Percentiles rank a stretch among this genome's conserved stretches.
Conservation (phyloP, 2,797 vertebrate species). For the Halcyon badia region DNA sequence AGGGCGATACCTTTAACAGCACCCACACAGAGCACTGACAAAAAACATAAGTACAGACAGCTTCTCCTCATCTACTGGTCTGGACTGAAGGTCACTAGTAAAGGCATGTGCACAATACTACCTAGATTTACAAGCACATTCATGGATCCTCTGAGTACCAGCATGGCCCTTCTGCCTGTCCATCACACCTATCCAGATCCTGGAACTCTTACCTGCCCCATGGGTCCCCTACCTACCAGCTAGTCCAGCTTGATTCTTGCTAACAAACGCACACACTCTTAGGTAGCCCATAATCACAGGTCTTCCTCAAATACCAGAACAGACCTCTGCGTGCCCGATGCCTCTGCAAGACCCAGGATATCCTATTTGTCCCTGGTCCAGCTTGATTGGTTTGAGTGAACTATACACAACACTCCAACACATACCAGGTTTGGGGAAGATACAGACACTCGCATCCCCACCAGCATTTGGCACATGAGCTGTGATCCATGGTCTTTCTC, state of each 20-base stretch:
- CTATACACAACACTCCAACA: fast-evolving
- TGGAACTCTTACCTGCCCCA: too few relatives aligned
- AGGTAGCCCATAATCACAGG: too few relatives aligned
- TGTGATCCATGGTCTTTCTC: background rate
- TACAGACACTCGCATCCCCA: fast-evolving
- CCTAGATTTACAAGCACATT: background rate
- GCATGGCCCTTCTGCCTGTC: background rate
- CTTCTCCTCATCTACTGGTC: background rate
- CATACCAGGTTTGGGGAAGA: background rate
- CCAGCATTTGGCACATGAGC: too few relatives aligned
- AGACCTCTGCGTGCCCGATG: background rate
- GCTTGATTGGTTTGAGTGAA: background rate
- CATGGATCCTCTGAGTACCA: background rate
- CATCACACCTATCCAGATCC: background rate
- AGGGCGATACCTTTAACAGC: background rate
- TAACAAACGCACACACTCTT: too few relatives aligned
- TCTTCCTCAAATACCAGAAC: background rate
- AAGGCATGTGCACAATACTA: fast-evolving
- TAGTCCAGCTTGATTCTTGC: too few relatives aligned
- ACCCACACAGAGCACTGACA: background rate
- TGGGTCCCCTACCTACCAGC: too few relatives aligned
- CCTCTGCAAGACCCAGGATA: background rate
- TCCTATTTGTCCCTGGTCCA: background rate
- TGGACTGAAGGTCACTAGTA: background rate
- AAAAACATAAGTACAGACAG: background rate